These are phyloP conservation scores for Sternotherus odoratus DNA, from an alignment of 2,797 vertebrate genomes.

Conservation along the genomic window DNA sequence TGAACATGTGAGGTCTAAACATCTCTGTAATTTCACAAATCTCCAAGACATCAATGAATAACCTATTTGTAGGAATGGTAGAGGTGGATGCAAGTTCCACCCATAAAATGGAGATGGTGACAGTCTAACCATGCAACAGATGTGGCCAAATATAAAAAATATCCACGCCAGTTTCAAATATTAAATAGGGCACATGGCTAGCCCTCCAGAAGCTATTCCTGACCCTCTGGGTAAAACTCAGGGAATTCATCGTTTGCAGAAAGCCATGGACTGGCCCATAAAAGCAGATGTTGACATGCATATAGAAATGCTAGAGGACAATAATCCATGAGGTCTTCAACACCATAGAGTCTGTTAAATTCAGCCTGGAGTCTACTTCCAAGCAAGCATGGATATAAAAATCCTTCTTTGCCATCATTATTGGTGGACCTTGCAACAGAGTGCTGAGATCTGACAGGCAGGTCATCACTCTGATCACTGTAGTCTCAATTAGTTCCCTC, in stretches of 20 bases:
- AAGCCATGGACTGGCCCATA: background rate
- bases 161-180: background rate
- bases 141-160: background rate
- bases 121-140: background rate
- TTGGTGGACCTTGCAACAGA: too few relatives aligned
- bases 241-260: background rate
- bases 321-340: background rate
- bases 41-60: background rate
- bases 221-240: background rate
- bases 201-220: background rate
- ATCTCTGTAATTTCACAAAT: too few relatives aligned
- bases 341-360: background rate
- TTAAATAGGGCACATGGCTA: background rate
- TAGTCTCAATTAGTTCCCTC: too few relatives aligned
- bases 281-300: background rate
- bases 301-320: background rate
- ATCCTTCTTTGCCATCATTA: too few relatives aligned
- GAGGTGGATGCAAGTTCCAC: background rate
- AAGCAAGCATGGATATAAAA: background rate
- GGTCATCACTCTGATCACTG: too few relatives aligned
- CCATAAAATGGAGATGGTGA: background rate
- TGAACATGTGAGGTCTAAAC: background rate
- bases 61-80: background rate
- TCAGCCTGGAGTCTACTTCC: background rate
- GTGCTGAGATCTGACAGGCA: too few relatives aligned